Conservation (phyloP, 2,888 invertebrate genomes). For the Xestia c-nigrum region DNA sequence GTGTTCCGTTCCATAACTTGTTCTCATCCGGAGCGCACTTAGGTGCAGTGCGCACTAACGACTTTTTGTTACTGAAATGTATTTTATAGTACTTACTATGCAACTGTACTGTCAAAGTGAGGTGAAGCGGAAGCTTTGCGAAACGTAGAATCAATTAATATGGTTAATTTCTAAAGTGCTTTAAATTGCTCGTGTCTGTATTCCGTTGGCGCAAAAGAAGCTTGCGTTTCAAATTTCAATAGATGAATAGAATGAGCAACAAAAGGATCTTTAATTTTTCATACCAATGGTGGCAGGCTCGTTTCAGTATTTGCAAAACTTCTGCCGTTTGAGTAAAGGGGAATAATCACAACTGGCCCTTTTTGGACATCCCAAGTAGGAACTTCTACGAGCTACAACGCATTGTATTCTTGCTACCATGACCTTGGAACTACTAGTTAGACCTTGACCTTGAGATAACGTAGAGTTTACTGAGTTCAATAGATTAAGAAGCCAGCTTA, state of each 20-base stretch:
- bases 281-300: not conserved
- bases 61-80: constrained; percentile 41
- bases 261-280: too few relatives aligned
- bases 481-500: too few relatives aligned
- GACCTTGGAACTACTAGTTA: too few relatives aligned
- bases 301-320: not conserved
- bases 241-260: not conserved
- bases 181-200: not conserved
- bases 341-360: not conserved
- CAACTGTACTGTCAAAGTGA: constrained; percentile 7
- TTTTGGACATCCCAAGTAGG: not conserved
- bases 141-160: not conserved
- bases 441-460: too few relatives aligned
- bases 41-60: constrained; percentile 51
- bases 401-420: too few relatives aligned
- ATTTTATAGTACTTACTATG: constrained; percentile 30
- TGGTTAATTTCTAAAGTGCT: not conserved
- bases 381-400: too few relatives aligned
- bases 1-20: constrained; percentile 70
- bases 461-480: too few relatives aligned
- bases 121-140: not conserved
- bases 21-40: constrained; percentile 61
- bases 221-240: not conserved
- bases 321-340: not conserved
- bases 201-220: not conserved